Percentiles rank a stretch among this genome's conserved stretches.
Evolutionary conservation across 2,113 vertebrate genomes (phyloP).

Genomic region (Carlito syrichta): DNA sequence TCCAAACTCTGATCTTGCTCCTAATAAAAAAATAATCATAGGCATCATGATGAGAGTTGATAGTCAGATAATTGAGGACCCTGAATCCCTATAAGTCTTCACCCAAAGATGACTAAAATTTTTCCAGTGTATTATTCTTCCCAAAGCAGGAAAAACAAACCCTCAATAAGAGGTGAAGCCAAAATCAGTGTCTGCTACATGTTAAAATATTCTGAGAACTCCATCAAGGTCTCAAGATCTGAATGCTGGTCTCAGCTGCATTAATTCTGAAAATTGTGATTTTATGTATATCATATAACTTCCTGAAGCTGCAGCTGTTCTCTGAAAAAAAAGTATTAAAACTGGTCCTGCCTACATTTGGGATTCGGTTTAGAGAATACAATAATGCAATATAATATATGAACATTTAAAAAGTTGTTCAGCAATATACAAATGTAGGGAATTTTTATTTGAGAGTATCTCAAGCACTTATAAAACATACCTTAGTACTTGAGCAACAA

Average conservation of each 20-base stretch:
- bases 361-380: not conserved
- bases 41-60: not conserved
- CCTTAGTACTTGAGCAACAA: not conserved
- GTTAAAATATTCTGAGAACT: constrained; percentile 28
- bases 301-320: not conserved
- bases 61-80: not conserved
- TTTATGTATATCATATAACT: not conserved
- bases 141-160: not conserved
- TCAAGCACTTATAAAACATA: not conserved
- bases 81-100: not conserved
- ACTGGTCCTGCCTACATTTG: not conserved
- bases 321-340: not conserved
- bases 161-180: not conserved
- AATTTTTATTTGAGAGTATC: not conserved
- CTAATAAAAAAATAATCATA: not conserved
- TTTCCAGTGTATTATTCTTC: not conserved
- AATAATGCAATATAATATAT: not conserved
- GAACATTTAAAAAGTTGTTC: constrained; percentile 7
- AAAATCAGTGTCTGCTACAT: not conserved
- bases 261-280: constrained; percentile 9
- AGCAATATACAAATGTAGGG: not conserved
- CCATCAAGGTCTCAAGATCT: not conserved
- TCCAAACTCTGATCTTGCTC: not conserved
- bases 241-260: not conserved
- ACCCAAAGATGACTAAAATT: not conserved